phyloP scores from a whole-genome alignment of 37 sponge, comb jelly and placozoan species.

The Beroe ovata region DNA sequence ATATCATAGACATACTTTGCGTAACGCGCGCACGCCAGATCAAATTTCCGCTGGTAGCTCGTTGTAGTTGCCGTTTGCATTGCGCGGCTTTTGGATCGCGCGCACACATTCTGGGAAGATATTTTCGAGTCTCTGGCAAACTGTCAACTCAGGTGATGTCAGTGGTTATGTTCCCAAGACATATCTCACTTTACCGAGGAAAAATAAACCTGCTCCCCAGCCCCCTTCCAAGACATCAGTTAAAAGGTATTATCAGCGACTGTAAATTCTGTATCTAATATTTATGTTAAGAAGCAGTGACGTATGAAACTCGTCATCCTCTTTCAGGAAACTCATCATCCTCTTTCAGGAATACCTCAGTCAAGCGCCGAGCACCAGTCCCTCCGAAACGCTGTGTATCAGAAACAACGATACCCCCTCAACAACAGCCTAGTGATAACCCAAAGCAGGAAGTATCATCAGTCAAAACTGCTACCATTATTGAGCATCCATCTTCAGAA shows the following conservation, averaged over 20 bases:
- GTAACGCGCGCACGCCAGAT: conserved; percentile 1
- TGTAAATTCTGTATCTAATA: too few species aligned
- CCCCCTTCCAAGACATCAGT: background rate
- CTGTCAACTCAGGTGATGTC: conserved; percentile 43
- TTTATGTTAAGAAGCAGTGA: too few species aligned
- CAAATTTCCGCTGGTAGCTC: background rate
- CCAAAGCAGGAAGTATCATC: background rate
- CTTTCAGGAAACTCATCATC: too few species aligned
- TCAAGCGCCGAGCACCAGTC: conserved; percentile 18
- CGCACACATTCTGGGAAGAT: background rate
- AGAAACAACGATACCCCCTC: background rate
- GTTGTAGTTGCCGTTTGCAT: background rate
- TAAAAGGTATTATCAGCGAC: too few species aligned
- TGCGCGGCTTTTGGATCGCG: background rate
- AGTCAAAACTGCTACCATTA: background rate
- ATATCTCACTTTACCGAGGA: background rate
- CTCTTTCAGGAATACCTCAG: background rate
- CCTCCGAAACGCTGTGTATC: background rate
- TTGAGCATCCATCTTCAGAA: background rate
- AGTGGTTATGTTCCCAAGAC: conserved; percentile 41
- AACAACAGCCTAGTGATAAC: background rate
- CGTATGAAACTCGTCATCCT: too few species aligned
- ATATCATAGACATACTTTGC: background rate
- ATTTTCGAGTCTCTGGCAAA: too few species aligned
- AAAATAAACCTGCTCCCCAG: conserved; percentile 45